These are phyloP conservation scores for Phylloscopus whistleri DNA, from an alignment of 2,113 vertebrate species.

Conservation along the genomic window DNA sequence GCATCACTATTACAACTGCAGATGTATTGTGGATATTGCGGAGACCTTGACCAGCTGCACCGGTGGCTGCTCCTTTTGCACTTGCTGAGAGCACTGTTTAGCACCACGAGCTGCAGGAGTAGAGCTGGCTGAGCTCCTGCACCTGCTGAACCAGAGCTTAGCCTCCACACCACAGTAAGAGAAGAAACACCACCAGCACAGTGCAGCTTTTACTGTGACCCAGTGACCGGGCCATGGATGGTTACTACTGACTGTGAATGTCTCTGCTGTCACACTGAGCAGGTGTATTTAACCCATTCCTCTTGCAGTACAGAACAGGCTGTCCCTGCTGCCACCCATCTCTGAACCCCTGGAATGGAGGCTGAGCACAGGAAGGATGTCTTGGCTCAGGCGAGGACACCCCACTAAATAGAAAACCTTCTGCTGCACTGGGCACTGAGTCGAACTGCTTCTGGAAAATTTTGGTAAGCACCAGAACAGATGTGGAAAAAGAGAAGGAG, in stretches of 20 bases:
- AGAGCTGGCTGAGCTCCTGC: background rate
- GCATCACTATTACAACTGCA: background rate
- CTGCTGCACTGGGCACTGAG: background rate
- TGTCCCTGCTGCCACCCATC: background rate
- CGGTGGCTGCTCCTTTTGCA: background rate
- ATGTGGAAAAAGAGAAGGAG: background rate
- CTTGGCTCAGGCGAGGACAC: accelerated
- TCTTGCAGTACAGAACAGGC: background rate
- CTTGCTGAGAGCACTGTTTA: accelerated
- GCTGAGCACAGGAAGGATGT: background rate
- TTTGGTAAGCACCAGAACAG: background rate
- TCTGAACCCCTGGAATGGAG: background rate
- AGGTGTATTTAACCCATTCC: background rate
- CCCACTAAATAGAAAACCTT: background rate
- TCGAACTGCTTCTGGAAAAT: background rate
- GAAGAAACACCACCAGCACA: background rate
- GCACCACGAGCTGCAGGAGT: background rate
- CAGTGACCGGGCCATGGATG: accelerated
- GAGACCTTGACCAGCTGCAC: background rate
- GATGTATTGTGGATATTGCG: accelerated
- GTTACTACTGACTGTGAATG: too few relatives aligned
- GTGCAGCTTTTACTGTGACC: accelerated
- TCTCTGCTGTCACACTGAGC: too few relatives aligned
- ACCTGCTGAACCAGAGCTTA: background rate
- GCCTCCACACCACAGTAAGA: background rate